phyloP scores from a whole-genome alignment of 2,888 invertebrate genomes.

The Philonicus albiceps region DNA sequence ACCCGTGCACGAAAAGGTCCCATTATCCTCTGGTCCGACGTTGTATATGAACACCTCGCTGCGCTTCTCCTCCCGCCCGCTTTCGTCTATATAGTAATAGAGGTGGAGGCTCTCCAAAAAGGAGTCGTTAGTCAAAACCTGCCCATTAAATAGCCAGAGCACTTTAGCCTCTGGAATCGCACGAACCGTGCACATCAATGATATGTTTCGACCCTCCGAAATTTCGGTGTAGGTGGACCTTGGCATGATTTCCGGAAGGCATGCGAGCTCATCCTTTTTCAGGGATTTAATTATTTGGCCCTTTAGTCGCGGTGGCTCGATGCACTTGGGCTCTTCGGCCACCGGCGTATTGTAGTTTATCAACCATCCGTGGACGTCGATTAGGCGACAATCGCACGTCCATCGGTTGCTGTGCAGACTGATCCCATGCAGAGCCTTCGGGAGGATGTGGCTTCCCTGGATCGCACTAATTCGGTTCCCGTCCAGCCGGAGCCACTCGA shows the following conservation, averaged over 20 bases:
- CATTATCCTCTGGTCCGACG: conserved; percentile 81
- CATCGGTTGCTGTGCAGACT: conserved; percentile 87
- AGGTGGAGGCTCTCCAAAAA: conserved; percentile 73
- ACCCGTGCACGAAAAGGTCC: conserved; percentile 85
- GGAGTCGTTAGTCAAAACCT: conserved; percentile 79
- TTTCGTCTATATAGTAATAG: conserved; percentile 76
- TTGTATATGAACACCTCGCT: conserved; percentile 83
- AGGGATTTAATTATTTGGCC: conserved; percentile 74
- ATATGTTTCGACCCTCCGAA: conserved; percentile 81
- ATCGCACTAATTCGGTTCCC: conserved; percentile 81
- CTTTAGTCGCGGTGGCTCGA: conserved; percentile 72
- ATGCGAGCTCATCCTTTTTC: conserved; percentile 77
- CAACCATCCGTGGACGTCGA: conserved; percentile 81
- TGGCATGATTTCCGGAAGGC: conserved; percentile 80
- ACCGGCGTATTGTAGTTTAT: conserved; percentile 78
- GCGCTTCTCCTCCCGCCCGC: conserved; percentile 76
- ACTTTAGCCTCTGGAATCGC: conserved; percentile 84
- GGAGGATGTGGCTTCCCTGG: conserved; percentile 74
- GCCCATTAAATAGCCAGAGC: conserved; percentile 85
- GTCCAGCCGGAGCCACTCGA: conserved; percentile 86
- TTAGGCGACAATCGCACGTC: conserved; percentile 85
- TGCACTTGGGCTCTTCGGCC: conserved; percentile 80
- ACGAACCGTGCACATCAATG: conserved; percentile 80
- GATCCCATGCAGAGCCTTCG: conserved; percentile 80
- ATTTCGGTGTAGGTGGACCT: conserved; percentile 80